Conservation (phyloP, 2,888 invertebrate species). For the Pinctada fucata region DNA sequence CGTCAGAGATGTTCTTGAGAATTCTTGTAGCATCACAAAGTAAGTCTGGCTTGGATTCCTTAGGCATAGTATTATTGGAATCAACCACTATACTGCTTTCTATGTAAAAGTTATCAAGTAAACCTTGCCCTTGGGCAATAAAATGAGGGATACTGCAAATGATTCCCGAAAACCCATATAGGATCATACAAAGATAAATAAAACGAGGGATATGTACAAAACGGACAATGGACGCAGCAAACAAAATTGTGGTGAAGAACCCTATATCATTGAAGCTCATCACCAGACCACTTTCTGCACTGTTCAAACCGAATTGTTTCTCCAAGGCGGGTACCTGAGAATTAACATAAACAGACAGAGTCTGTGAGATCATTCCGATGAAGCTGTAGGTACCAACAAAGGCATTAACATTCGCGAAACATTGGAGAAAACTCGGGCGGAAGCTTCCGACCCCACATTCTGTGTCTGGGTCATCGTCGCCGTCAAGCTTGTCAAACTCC, state of each 20-base stretch:
- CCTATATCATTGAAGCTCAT: conserved; percentile 41
- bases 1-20: neutral
- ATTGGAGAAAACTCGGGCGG: conserved; percentile 26
- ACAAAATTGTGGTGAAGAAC: conserved; percentile 10
- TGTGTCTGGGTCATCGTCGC: neutral
- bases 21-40: neutral
- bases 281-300: conserved; percentile 31
- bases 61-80: neutral
- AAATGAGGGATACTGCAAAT: conserved; percentile 35
- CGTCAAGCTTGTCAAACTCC: too few relatives aligned
- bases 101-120: neutral
- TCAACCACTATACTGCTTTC: neutral
- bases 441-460: conserved; percentile 38
- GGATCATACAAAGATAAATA: conserved; percentile 22
- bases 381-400: conserved; percentile 42
- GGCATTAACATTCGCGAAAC: conserved; percentile 35
- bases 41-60: neutral
- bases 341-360: conserved; percentile 22
- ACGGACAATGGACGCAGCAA: conserved; percentile 17
- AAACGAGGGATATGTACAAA: conserved; percentile 36
- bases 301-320: conserved; percentile 34
- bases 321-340: conserved; percentile 37
- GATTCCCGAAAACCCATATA: conserved; percentile 36
- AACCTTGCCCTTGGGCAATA: conserved; percentile 5
- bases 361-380: conserved; percentile 20